Evolutionary conservation across 2,888 invertebrate genomes (phyloP).

Genomic region (Pammene aurita): DNA sequence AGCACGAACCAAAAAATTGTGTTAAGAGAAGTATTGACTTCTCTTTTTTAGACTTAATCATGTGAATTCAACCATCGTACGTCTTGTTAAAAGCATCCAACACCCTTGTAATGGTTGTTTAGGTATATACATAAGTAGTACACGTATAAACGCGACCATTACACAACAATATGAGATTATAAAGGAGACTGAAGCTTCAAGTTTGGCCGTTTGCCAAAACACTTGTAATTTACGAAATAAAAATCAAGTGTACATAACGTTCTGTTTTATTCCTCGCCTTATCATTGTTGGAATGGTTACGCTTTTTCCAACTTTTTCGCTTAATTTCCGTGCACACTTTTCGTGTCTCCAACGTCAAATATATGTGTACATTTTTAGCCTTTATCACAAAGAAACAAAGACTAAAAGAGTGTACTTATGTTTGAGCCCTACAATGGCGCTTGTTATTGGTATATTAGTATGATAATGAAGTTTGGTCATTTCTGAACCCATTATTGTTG

Average conservation of each 20-base stretch:
- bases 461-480: conserved; percentile 38
- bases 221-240: conserved; percentile 29
- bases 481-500: conserved; percentile 26
- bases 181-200: conserved; percentile 31
- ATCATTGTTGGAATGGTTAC: conserved; percentile 35
- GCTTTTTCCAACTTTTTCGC: conserved; percentile 38
- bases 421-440: conserved; percentile 17
- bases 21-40: no score
- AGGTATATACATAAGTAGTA: background rate
- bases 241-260: conserved; percentile 30
- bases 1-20: no score
- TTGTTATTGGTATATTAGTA: conserved; percentile 39
- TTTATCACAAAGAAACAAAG: background rate
- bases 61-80: no score
- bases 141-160: conserved; percentile 10
- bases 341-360: background rate
- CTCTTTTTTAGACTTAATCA: no score
- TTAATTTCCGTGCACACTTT: conserved; percentile 28
- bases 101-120: background rate
- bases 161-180: conserved; percentile 31
- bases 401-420: background rate
- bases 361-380: background rate
- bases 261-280: conserved; percentile 37
- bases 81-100: no score
- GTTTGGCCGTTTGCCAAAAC: conserved; percentile 9